Evolutionary conservation across 2,888 invertebrate genomes (phyloP).

Genomic region (Scotopteryx bipunctaria): DNA sequence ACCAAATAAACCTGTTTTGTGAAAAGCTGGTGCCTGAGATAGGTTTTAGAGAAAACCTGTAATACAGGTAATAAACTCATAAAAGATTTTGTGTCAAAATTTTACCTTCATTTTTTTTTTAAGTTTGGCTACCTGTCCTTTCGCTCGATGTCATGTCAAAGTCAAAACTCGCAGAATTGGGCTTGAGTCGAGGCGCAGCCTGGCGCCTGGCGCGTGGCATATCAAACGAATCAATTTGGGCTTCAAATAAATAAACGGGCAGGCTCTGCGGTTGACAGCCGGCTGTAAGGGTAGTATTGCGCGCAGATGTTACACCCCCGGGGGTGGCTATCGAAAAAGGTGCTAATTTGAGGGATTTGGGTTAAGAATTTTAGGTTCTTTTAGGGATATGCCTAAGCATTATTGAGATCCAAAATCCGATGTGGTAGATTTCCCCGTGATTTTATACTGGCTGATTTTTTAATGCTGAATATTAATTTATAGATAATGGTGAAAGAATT

Average conservation of each 20-base stretch:
- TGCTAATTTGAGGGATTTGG: constrained; percentile 30
- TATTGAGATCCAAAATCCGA: too few relatives aligned
- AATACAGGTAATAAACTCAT: too few relatives aligned
- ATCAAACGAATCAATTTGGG: constrained; percentile 75
- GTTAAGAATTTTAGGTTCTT: constrained; percentile 20
- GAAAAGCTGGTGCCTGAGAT: too few relatives aligned
- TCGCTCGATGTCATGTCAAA: constrained; percentile 19
- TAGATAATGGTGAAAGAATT: too few relatives aligned
- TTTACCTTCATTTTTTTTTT: background rate
- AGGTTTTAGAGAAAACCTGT: too few relatives aligned
- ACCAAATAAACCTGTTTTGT: too few relatives aligned
- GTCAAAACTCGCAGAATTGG: constrained; percentile 28
- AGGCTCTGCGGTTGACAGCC: constrained; percentile 70
- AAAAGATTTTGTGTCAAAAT: too few relatives aligned
- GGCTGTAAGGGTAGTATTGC: constrained; percentile 71
- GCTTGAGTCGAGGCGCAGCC: too few relatives aligned
- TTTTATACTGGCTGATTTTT: too few relatives aligned
- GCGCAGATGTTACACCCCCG: constrained; percentile 58
- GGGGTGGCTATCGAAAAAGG: constrained; percentile 47
- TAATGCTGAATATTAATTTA: too few relatives aligned
- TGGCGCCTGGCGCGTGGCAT: constrained; percentile 40
- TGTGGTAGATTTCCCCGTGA: too few relatives aligned
- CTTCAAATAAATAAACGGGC: constrained; percentile 64
- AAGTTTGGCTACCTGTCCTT: background rate
- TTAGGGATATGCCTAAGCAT: too few relatives aligned